phyloP scores from a whole-genome alignment of 2,888 invertebrate species.

The Cylloceria caligata region DNA sequence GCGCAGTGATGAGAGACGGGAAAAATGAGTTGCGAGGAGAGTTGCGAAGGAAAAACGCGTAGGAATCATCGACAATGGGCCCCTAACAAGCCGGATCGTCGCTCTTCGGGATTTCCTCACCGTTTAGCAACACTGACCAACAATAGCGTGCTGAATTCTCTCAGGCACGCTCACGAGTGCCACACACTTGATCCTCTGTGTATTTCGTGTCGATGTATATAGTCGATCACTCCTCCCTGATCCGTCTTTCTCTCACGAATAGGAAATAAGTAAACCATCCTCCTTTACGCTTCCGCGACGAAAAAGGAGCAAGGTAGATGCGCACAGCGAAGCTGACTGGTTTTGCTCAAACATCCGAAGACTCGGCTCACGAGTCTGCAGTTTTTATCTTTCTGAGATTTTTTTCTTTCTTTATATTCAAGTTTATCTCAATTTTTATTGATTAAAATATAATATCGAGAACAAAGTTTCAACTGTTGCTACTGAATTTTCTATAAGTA shows the following conservation, averaged over 20 bases:
- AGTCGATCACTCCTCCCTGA: constrained; percentile 53
- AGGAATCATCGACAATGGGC: constrained; percentile 75
- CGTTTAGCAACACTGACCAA: constrained; percentile 81
- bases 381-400: not conserved
- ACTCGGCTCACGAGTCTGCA: not conserved
- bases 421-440: not conserved
- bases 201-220: constrained; percentile 8
- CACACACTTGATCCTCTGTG: constrained; percentile 38
- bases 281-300: constrained; percentile 28
- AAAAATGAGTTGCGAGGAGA: constrained; percentile 62
- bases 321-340: constrained; percentile 34
- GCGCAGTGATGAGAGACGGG: constrained; percentile 10
- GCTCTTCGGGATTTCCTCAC: constrained; percentile 75
- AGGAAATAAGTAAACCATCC: constrained; percentile 37
- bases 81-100: constrained; percentile 81
- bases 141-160: constrained; percentile 77
- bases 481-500: not conserved
- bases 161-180: constrained; percentile 68
- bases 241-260: constrained; percentile 45
- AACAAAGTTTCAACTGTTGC: too few relatives aligned
- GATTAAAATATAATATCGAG: not conserved
- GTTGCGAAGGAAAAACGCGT: constrained; percentile 63
- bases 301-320: constrained; percentile 13
- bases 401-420: not conserved
- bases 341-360: not conserved